phyloP scores from a whole-genome alignment of 2,113 vertebrate species.

The Rousettus leschenaultii region DNA sequence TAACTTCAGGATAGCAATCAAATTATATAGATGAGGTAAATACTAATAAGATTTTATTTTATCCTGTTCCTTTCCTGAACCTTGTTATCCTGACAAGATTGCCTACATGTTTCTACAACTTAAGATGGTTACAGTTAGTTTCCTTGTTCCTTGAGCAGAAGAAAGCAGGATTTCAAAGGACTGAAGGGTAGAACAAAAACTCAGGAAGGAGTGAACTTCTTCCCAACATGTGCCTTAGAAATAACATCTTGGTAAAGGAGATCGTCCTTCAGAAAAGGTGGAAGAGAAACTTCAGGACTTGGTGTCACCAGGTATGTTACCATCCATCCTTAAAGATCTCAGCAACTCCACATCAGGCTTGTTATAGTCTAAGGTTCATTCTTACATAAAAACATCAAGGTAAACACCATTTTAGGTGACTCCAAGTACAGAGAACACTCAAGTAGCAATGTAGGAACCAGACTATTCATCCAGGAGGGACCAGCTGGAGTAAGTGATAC shows the following conservation, averaged over 20 bases:
- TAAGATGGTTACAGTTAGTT: background rate
- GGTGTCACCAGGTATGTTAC: background rate
- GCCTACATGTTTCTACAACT: background rate
- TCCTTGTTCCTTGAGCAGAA: background rate
- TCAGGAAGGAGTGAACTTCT: background rate
- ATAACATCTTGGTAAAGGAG: background rate
- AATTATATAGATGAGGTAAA: background rate
- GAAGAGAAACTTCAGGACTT: background rate
- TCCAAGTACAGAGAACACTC: background rate
- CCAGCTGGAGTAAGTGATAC: rapidly evolving
- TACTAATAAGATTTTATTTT: background rate
- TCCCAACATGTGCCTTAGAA: background rate
- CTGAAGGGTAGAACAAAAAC: background rate
- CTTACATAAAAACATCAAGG: background rate
- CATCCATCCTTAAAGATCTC: background rate
- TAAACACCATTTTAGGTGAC: background rate
- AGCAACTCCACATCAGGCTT: background rate
- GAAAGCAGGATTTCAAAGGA: background rate
- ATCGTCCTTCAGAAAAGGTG: background rate
- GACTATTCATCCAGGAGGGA: background rate
- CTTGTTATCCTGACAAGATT: background rate
- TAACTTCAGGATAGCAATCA: background rate
- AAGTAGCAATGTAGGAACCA: background rate
- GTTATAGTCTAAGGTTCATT: background rate
- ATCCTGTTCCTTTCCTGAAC: background rate